A percentile compares a stretch with the other conserved stretches of the same genome.
These are phyloP conservation scores for Diplazon laetatorius DNA, from an alignment of 2,888 invertebrate species.

Conservation along the genomic window DNA sequence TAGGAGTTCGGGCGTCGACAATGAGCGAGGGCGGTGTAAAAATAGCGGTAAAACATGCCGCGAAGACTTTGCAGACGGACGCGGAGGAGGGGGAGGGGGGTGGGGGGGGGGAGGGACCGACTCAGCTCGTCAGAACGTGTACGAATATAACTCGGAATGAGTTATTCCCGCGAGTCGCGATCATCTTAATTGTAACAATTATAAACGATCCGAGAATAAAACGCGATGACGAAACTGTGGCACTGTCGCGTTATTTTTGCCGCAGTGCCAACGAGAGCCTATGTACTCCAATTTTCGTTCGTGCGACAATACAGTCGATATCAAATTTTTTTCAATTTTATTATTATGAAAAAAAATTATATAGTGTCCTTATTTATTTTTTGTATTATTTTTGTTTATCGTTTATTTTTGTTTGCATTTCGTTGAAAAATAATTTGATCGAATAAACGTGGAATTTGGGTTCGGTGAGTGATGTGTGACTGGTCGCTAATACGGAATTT, in stretches of 20 bases:
- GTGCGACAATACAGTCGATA: no score
- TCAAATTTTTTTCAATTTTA: no score
- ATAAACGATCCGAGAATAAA: slow-evolving; percentile 75
- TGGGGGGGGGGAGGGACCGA: neutral
- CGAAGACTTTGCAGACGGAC: no score
- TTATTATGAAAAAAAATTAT: neutral
- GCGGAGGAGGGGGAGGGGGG: slow-evolving; percentile 54
- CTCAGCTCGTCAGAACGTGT: slow-evolving; percentile 66
- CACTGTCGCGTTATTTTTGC: no score
- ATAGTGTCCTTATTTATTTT: no score
- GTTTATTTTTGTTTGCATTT: neutral
- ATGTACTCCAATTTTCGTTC: no score
- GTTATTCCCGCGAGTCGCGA: slow-evolving; percentile 77
- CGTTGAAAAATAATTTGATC: neutral
- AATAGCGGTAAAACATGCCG: slow-evolving; percentile 70
- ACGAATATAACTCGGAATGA: slow-evolving; percentile 77
- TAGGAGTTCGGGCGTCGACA: slow-evolving; percentile 65
- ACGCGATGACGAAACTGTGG: slow-evolving; percentile 73
- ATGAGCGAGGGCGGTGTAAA: slow-evolving; percentile 69
- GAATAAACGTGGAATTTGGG: neutral
- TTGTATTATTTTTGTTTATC: slow-evolving; percentile 1
- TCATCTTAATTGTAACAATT: slow-evolving; percentile 80
- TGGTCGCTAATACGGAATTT: slow-evolving; percentile 26
- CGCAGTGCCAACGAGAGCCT: no score
- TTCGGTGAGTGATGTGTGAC: slow-evolving; percentile 31